phyloP scores from a whole-genome alignment of 2,888 invertebrate genomes.

The Molanna angustata region DNA sequence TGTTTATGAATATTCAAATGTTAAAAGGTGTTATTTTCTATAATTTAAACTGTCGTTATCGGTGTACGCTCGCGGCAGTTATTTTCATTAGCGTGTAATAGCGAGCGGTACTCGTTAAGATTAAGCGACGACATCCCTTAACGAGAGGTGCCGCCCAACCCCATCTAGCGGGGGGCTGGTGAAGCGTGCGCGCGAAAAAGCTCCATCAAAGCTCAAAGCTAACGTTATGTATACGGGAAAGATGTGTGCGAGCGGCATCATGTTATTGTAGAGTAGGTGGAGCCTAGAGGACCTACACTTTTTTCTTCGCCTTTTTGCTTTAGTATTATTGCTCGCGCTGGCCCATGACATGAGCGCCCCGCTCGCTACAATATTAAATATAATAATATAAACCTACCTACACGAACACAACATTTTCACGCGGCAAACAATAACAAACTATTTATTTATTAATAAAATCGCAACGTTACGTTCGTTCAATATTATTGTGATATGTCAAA shows the following conservation, averaged over 20 bases:
- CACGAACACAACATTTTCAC: not conserved
- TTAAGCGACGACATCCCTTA: not conserved
- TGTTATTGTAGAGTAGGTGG: conserved; percentile 26
- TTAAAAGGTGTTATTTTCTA: no score
- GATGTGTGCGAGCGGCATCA: conserved; percentile 5
- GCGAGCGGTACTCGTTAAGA: no score
- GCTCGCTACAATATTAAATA: conserved; percentile 10
- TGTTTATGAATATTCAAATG: no score
- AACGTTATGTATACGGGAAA: not conserved
- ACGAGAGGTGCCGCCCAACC: not conserved
- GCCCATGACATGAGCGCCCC: conserved; percentile 20
- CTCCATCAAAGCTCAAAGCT: conserved; percentile 1
- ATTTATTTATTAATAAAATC: no score
- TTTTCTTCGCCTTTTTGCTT: conserved; percentile 25
- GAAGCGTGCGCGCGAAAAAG: not conserved
- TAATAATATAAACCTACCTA: conserved; percentile 2
- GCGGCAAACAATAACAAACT: no score
- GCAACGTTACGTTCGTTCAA: no score
- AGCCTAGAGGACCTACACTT: conserved; percentile 17
- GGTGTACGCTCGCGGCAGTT: no score
- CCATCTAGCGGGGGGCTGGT: conserved; percentile 13
- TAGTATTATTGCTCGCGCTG: conserved; percentile 23
- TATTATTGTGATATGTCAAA: not conserved
- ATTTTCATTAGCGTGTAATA: no score
- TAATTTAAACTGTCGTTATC: no score